Percentiles rank a stretch among this genome's conserved stretches.
These are phyloP conservation scores for Dicyrtomina minuta DNA, from an alignment of 2,888 invertebrate genomes.

Conservation along the genomic window DNA sequence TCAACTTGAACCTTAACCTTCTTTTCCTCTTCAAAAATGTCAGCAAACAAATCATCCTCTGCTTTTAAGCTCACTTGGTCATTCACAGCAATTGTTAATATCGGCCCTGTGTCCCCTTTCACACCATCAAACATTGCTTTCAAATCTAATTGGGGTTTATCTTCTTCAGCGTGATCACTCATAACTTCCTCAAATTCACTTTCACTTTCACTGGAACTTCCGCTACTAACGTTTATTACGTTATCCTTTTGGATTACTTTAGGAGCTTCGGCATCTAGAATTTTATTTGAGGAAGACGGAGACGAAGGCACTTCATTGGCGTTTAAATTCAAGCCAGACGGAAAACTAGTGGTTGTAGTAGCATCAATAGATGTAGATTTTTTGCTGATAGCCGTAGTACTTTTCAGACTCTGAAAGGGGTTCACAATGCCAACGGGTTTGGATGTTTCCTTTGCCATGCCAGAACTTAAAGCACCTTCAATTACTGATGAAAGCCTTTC, in stretches of 20 bases:
- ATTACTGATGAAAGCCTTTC: no score
- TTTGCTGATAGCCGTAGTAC: no score
- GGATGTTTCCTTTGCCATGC: no score
- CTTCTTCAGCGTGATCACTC: constrained; percentile 21
- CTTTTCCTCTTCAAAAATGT: constrained; percentile 50
- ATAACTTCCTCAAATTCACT: constrained; percentile 50
- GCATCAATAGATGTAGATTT: no score
- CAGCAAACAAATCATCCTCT: constrained; percentile 54
- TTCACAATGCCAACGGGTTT: no score
- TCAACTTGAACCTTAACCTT: not conserved
- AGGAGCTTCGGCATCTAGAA: not conserved
- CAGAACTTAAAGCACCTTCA: no score
- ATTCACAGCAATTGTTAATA: constrained; percentile 27
- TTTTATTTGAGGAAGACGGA: constrained; percentile 53
- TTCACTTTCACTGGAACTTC: constrained; percentile 30
- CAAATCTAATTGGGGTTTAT: constrained; percentile 1
- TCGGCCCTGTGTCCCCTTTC: constrained; percentile 10
- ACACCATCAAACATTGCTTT: not conserved
- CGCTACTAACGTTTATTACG: not conserved
- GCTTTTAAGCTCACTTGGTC: not conserved
- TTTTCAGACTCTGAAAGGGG: no score
- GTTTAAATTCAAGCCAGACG: no score
- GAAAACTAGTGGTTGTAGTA: no score
- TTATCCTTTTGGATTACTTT: no score
- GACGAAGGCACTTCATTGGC: not conserved